A percentile compares a stretch with the other conserved stretches of the same genome.
phyloP scores from a whole-genome alignment of 2,888 invertebrate genomes.

The Stegophylla sp. region DNA sequence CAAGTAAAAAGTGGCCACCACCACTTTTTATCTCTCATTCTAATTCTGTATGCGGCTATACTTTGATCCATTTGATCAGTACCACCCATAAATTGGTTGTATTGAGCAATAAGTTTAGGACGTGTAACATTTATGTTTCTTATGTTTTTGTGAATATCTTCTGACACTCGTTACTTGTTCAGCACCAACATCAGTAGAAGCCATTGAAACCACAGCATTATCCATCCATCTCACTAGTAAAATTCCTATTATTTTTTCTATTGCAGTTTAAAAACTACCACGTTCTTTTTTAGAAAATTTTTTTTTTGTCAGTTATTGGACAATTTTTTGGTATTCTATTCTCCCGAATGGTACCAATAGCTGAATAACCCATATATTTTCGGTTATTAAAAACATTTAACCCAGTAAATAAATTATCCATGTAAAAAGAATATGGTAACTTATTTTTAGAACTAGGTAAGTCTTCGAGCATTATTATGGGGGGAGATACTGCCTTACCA shows the following conservation, averaged over 20 bases:
- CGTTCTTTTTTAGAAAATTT: constrained; percentile 51
- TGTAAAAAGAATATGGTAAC: constrained; percentile 61
- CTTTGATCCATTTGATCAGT: not conserved
- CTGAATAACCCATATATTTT: constrained; percentile 14
- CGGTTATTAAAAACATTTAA: constrained; percentile 32
- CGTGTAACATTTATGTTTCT: not conserved
- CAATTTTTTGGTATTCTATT: constrained; percentile 60
- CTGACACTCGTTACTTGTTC: not conserved
- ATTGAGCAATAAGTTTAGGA: not conserved
- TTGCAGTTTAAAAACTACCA: constrained; percentile 52
- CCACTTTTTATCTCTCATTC: not conserved
- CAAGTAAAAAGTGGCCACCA: no score
- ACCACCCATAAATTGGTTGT: not conserved
- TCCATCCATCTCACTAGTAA: not conserved
- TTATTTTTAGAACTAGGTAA: constrained; percentile 58
- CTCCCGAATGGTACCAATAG: constrained; percentile 62
- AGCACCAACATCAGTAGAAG: not conserved
- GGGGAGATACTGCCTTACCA: not conserved
- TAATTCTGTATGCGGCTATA: not conserved
- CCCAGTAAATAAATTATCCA: constrained; percentile 63
- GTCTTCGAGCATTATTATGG: constrained; percentile 54
- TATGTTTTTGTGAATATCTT: constrained; percentile 8
- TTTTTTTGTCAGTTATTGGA: constrained; percentile 54
- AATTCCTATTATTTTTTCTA: constrained; percentile 19
- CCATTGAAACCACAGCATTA: not conserved